Evolutionary conservation across 2,797 vertebrate genomes (phyloP).

Genomic region (Carduelis carduelis): DNA sequence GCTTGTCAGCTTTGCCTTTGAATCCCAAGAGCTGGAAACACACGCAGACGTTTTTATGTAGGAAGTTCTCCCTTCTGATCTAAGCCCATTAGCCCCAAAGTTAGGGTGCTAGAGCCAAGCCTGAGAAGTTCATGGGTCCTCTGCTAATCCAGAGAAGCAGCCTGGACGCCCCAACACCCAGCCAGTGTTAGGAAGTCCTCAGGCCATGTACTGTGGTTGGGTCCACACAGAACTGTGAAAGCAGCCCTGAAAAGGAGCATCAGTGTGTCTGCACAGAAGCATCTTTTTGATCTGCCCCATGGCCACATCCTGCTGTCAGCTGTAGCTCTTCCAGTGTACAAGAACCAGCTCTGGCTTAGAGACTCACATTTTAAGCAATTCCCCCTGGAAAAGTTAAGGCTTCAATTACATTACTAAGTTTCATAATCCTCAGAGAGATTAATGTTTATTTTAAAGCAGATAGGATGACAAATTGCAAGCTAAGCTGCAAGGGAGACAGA

Average conservation of each 20-base stretch:
- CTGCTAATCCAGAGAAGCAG: background rate
- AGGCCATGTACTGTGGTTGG: rapidly evolving
- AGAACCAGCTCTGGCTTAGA: background rate
- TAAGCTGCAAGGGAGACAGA: background rate
- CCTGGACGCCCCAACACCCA: background rate
- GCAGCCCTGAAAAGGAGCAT: background rate
- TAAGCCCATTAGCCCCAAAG: background rate
- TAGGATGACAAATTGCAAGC: background rate
- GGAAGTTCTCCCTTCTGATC: background rate
- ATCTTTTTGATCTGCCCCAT: background rate
- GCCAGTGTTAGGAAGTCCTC: background rate
- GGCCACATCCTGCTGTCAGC: background rate
- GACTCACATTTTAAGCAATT: background rate
- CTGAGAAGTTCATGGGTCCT: background rate
- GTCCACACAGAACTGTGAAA: background rate
- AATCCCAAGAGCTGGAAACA: background rate
- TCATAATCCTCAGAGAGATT: background rate
- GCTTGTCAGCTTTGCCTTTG: background rate
- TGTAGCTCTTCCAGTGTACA: background rate
- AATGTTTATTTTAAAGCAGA: background rate
- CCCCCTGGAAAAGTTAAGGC: background rate
- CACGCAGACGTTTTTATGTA: rapidly evolving
- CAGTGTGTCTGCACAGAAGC: background rate
- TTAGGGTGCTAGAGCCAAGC: background rate
- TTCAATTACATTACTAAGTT: background rate